A percentile compares a stretch with the other conserved stretches of the same genome.
phyloP scores from a whole-genome alignment of 1,140 invertebrate genomes.

The Drosophila bocki region DNA sequence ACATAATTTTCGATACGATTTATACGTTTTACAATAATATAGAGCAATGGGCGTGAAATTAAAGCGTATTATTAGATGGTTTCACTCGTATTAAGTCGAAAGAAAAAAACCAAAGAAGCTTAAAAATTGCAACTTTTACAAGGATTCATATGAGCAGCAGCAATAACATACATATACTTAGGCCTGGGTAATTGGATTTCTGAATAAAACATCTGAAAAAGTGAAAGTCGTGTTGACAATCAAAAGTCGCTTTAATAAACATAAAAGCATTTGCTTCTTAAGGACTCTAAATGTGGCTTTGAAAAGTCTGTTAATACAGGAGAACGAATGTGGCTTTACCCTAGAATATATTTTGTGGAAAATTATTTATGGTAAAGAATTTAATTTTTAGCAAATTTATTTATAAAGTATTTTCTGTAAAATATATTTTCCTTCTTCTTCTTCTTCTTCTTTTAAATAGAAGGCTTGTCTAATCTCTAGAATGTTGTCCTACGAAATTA shows the following conservation, averaged over 20 bases:
- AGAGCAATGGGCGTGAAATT: slow-evolving; percentile 72
- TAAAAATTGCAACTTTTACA: slow-evolving; percentile 67
- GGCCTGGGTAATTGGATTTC: slow-evolving; percentile 44
- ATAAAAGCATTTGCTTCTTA: slow-evolving; percentile 69
- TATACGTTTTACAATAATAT: slow-evolving; percentile 55
- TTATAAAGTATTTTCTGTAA: no score
- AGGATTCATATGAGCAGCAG: slow-evolving; percentile 14
- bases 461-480: no score
- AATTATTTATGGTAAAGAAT: not conserved
- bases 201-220: slow-evolving; percentile 47
- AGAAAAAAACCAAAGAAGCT: not conserved
- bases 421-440: rapidly evolving
- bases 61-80: slow-evolving; percentile 75
- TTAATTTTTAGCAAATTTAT: no score
- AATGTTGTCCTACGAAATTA: not conserved
- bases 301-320: not conserved
- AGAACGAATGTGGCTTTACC: slow-evolving; percentile 4
- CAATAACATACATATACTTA: not conserved
- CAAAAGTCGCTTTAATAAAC: slow-evolving; percentile 78
- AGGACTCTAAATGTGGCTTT: slow-evolving; percentile 15
- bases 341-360: not conserved
- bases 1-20: slow-evolving; percentile 63
- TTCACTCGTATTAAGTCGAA: slow-evolving; percentile 38
- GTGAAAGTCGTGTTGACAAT: slow-evolving; percentile 67
- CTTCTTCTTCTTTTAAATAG: no score